phyloP scores from a whole-genome alignment of 2,797 vertebrate genomes.

The Sparus aurata region DNA sequence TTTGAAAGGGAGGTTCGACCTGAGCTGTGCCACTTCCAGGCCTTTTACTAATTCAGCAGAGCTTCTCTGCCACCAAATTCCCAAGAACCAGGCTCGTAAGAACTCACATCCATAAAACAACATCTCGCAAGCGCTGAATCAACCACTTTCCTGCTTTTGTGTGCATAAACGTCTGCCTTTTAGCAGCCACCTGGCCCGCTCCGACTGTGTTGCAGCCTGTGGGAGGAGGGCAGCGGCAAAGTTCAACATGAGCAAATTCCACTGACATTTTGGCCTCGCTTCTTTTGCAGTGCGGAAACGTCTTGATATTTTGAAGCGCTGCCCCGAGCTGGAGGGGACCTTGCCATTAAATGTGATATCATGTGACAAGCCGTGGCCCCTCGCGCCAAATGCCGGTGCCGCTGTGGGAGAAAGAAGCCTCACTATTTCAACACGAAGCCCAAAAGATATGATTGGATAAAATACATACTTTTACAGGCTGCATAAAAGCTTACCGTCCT shows the following conservation, averaged over 20 bases:
- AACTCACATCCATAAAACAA: slow-evolving; percentile 23
- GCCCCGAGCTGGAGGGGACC: slow-evolving; percentile 50
- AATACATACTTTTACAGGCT: slow-evolving; percentile 57
- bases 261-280: slow-evolving; percentile 51
- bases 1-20: slow-evolving; percentile 13
- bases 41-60: slow-evolving; percentile 40
- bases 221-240: slow-evolving; percentile 41
- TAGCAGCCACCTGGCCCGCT: slow-evolving; percentile 41
- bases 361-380: slow-evolving; percentile 66
- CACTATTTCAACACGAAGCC: slow-evolving; percentile 17
- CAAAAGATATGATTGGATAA: slow-evolving; percentile 30
- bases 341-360: slow-evolving; percentile 59
- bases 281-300: slow-evolving; percentile 34
- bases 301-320: slow-evolving; percentile 58
- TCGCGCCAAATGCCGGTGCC: slow-evolving; percentile 34
- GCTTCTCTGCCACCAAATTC: slow-evolving; percentile 15
- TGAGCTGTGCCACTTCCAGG: slow-evolving; percentile 21
- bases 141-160: slow-evolving; percentile 31
- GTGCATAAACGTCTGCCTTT: slow-evolving; percentile 50
- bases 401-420: slow-evolving; percentile 13
- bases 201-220: slow-evolving; percentile 25
- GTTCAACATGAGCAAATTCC: slow-evolving; percentile 53
- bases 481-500: slow-evolving; percentile 69
- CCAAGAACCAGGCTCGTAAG: slow-evolving; percentile 11
- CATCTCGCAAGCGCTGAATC: slow-evolving; percentile 18